Base-by-base conservation (phyloP, 1,140 invertebrate species). In the Drosophila seguyi region DNA sequence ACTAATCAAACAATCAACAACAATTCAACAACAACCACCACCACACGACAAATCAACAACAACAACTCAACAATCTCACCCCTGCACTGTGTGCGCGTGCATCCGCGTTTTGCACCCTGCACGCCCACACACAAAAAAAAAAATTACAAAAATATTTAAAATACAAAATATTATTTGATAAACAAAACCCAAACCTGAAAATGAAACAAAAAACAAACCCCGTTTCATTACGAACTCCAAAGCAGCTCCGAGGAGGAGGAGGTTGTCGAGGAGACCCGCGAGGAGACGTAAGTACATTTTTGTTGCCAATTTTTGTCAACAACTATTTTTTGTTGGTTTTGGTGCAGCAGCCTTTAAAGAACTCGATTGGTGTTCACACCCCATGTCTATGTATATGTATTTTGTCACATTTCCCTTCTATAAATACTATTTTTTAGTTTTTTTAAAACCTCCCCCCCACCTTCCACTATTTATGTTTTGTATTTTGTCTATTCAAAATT, bases 241-340 rank as follows among this genome's bases (percentile, higher is more conserved):
- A 90, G 87, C 86, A 91, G 91, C 93, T 95, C 94, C 93, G 95
- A 95, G 94, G 95, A 95, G 94, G 95, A 95, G 87, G 95, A 95
- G 87, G 91, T 92, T 81, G 94, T 94, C 94, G 95, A 95, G 94
- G 91, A 92, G 79, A 88, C 84, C 88, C 94, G 95, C 91, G 94
- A 94, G 92, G 95, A 95, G 93, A 95, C 94, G 95, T 95, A 95
- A 95, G 95, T 95, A 91, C 73, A 52, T 81, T 87, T 84, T 76
- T 83, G 84, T 87, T 73, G 60, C 84, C 84, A 68, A 66, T 69
- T 55, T 69, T 52, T 61, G 69, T 74, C 34, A 27, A 77, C 53
- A n/a, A n/a, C n/a, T n/a, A 72, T 72, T 71, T 72, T 73, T 73
- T 41, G 69, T 73, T 73, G 69, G 69, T 73, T 73, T 73, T 73